Base-by-base conservation (phyloP, 1,140 invertebrate genomes). In the Hyphantria cunea region DNA sequence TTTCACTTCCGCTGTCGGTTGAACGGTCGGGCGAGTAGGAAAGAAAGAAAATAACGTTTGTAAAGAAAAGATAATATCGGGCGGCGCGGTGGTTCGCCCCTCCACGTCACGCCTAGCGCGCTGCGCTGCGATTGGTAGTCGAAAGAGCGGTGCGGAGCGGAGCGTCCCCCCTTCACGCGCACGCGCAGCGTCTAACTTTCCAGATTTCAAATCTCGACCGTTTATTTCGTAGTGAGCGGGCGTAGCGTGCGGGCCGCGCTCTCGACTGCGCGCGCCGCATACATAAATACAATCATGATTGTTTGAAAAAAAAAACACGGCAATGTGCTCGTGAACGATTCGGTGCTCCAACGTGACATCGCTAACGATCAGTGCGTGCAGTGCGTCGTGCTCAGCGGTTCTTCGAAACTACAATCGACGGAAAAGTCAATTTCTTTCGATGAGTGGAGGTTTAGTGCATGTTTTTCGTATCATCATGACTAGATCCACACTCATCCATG, bases 401-500 rank as follows among this genome's bases (percentile, higher is more conserved):
- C 51, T 49, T 68, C 64, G 67, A 74, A 74, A 63, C 68, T 48
- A 65, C 66, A 66, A 55, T 72, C 69, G 65, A 64, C 73, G 69
- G 69, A 73, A 80, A 81, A 66, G 82, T 87, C 89, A 90, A 91
- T 89, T 90, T 91, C 89, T 90, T 90, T 91, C 89, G 91, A 89
- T 91, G 91, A 87, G 91, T 91, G 91, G 84, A 89, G 89, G 88
- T 91, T 89, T 91, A 90, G 91, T 92, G 91, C 91, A 92, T 92
- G 91, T 92, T 76, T 80, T 74, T 76, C 64, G 37, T 55, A 78
- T 48, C 75, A 87, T 84, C 91, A 92, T 92, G 91, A 92, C 91
- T 92, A 92, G 91, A 92, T 92, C 91, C 91, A 92, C 91, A 92
- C 91, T 92, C 89, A 92, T 92, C 91, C 89, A 91, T 84, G 83